phyloP scores from a whole-genome alignment of 2,113 vertebrate species.

The Arothron firmamentum region DNA sequence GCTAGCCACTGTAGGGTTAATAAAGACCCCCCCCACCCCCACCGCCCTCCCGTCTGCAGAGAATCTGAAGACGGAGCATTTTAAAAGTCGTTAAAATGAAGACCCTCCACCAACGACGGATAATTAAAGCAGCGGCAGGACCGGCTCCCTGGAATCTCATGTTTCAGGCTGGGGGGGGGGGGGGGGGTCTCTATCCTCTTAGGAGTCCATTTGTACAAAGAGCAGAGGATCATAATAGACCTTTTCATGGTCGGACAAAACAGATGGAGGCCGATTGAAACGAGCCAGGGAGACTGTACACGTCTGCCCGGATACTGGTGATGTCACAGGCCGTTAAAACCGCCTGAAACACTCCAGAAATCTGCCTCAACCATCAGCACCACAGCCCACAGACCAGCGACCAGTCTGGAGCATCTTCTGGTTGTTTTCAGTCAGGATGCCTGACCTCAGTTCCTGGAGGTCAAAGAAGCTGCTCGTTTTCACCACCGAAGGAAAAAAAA shows the following conservation, averaged over 20 bases:
- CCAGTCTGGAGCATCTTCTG: no score
- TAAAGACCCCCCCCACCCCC: slow-evolving; percentile 55
- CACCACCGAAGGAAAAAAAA: no score
- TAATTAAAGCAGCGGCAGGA: slow-evolving; percentile 62
- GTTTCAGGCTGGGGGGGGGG: slow-evolving; percentile 29
- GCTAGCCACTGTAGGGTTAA: slow-evolving; percentile 83
- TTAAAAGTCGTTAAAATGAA: slow-evolving; percentile 80
- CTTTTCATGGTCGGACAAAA: slow-evolving; percentile 68
- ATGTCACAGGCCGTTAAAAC: no score
- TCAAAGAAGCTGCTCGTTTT: no score
- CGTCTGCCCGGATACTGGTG: slow-evolving; percentile 50
- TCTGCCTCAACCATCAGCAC: no score
- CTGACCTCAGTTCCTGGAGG: no score
- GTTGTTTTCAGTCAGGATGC: no score
- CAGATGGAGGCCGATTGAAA: slow-evolving; percentile 65
- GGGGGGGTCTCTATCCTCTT: slow-evolving; percentile 34
- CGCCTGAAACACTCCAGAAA: no score
- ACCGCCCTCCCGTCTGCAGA: slow-evolving; percentile 62
- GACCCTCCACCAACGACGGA: slow-evolving; percentile 39
- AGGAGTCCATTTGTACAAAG: slow-evolving; percentile 64
- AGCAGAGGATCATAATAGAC: slow-evolving; percentile 64
- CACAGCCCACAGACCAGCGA: no score
- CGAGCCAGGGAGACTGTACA: slow-evolving; percentile 45
- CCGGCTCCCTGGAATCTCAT: slow-evolving; percentile 62
- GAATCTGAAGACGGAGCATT: slow-evolving; percentile 73